phyloP scores from a whole-genome alignment of 2,888 invertebrate species.

The Steinernema hermaphroditum region DNA sequence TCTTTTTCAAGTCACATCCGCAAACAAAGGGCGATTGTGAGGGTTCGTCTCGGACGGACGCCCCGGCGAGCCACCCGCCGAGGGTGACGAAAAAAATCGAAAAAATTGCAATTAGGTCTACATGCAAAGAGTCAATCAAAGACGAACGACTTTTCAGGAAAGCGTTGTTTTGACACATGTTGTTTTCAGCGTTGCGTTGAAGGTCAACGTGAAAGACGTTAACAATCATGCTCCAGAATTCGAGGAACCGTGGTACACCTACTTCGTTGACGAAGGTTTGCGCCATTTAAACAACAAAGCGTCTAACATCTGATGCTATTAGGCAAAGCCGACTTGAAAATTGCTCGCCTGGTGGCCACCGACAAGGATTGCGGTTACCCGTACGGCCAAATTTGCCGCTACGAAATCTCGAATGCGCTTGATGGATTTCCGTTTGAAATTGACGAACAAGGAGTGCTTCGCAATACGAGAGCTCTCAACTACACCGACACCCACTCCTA shows the following conservation, averaged over 20 bases:
- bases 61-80: not conserved
- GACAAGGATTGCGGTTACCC: constrained; percentile 85
- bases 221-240: constrained; percentile 93
- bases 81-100: not conserved
- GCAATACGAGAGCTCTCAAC: constrained; percentile 88
- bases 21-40: not conserved
- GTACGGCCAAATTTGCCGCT: constrained; percentile 89
- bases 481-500: constrained; percentile 91
- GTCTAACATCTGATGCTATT: not conserved
- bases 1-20: not conserved
- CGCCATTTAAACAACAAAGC: not conserved
- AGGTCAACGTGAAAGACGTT: constrained; percentile 85
- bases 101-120: constrained; percentile 10
- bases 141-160: no score
- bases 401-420: constrained; percentile 79
- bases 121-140: constrained; percentile 5
- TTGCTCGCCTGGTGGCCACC: constrained; percentile 85
- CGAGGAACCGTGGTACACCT: constrained; percentile 85
- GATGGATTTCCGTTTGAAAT: constrained; percentile 64
- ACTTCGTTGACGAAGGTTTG: constrained; percentile 83
- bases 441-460: constrained; percentile 71
- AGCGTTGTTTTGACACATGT: not conserved
- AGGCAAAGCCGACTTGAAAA: constrained; percentile 77
- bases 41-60: not conserved
- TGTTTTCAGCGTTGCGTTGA: constrained; percentile 51